phyloP scores from a whole-genome alignment of 2,113 vertebrate genomes.

The Potamarius usumacintae region DNA sequence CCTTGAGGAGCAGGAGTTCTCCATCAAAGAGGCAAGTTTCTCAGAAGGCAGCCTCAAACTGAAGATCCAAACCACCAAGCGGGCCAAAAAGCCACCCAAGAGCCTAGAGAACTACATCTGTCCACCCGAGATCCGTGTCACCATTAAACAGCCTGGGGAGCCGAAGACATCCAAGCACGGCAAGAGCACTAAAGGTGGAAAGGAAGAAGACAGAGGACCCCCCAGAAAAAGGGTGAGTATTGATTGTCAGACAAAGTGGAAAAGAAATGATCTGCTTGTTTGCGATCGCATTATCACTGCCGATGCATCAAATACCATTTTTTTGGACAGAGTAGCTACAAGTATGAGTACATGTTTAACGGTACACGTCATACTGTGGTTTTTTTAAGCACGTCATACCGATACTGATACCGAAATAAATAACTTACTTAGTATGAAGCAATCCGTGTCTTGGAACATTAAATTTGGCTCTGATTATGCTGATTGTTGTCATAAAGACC shows the following conservation, averaged over 20 bases:
- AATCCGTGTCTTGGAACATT: not conserved
- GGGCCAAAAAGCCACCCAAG: constrained; percentile 97
- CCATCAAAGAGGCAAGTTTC: constrained; percentile 99
- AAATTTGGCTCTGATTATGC: not conserved
- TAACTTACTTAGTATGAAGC: not conserved
- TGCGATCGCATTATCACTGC: not conserved
- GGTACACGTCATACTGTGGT: not conserved
- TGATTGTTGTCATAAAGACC: not conserved
- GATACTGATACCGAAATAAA: not conserved
- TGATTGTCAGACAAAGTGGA: not conserved
- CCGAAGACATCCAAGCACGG: constrained; percentile 81
- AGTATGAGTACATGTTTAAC: not conserved
- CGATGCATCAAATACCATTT: not conserved
- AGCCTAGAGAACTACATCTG: constrained; percentile 99
- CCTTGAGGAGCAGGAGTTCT: constrained; percentile 96
- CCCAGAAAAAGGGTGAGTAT: constrained; percentile 90
- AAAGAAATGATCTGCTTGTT: not conserved
- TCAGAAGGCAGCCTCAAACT: constrained; percentile 95
- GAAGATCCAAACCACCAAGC: constrained; percentile 98
- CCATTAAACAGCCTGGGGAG: constrained; percentile 89
- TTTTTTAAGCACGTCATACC: not conserved
- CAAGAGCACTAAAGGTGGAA: constrained; percentile 79
- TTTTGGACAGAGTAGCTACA: not conserved
- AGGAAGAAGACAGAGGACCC: constrained; percentile 88
- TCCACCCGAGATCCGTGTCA: constrained; percentile 97